Conservation (phyloP, 2,113 vertebrate species). For the sheep (Ovis aries) region ARS-UI_Ramb_v3.0 NC_056055.1:173367001-173367500, state of each 20-base stretch:
- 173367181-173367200: neutral
- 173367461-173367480: neutral
- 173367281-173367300: neutral
- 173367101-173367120: neutral
- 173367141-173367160: neutral
- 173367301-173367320: neutral
- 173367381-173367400: fast-evolving
- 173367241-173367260: neutral
- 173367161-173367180: neutral
- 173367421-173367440: neutral
- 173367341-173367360: neutral
- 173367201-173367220: neutral
- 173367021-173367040: neutral
- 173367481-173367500: neutral
- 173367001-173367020: fast-evolving
- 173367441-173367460: neutral
- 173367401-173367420: neutral
- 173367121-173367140: neutral
- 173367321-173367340: neutral
- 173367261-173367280: neutral
- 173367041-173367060: neutral
- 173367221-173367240: neutral
- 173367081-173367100: neutral
- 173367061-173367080: neutral
- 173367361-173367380: neutral